These are phyloP conservation scores for Antechinus stuartii DNA, from an alignment of 2,113 vertebrate species.

Conservation along the genomic window DNA sequence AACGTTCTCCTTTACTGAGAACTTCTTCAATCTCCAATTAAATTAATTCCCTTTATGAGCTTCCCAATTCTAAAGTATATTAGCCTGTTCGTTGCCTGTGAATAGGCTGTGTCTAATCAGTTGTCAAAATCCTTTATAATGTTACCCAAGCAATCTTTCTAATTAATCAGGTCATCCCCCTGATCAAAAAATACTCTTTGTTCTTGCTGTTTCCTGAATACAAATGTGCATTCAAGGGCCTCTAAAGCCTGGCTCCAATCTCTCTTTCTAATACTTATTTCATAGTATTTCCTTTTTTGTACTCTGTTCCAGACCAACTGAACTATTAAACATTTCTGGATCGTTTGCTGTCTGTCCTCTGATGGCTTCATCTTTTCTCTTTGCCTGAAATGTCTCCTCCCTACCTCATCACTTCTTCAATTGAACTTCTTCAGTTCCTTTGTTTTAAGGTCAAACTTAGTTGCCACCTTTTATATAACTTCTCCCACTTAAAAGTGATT, in stretches of 20 bases:
- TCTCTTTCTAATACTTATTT: neutral
- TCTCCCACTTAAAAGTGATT: neutral
- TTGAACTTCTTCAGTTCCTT: neutral
- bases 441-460: neutral
- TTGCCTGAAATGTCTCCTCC: neutral
- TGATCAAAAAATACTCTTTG: neutral
- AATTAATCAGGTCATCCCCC: neutral
- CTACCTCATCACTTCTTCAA: neutral
- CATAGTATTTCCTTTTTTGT: neutral
- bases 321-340: neutral
- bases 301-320: neutral
- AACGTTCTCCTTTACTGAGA: neutral
- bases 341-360: neutral
- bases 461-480: neutral
- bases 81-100: neutral
- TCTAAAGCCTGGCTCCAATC: neutral
- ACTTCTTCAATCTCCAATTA: neutral
- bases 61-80: neutral
- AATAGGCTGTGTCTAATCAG: neutral
- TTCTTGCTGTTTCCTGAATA: neutral
- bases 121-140: constrained; percentile 20
- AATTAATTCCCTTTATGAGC: neutral
- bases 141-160: neutral
- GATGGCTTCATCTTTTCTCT: neutral
- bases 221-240: neutral